Percentiles rank a stretch among this genome's conserved stretches.
Evolutionary conservation across 2,113 vertebrate species (phyloP).

Genomic region (Colaptes auratus): DNA sequence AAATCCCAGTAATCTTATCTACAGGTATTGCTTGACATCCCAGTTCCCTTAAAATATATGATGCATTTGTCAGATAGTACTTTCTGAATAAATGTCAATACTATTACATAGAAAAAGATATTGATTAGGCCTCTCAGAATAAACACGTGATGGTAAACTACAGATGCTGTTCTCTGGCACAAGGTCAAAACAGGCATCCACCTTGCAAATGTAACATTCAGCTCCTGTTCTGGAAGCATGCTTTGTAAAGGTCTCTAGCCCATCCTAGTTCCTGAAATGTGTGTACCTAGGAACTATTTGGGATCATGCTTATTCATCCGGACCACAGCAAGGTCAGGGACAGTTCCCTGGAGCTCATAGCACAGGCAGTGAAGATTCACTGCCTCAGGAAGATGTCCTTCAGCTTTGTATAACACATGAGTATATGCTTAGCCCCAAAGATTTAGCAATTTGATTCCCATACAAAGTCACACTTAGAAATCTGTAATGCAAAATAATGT

Average conservation of each 20-base stretch:
- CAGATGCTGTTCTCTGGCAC: not conserved
- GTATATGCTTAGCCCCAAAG: not conserved
- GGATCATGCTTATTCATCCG: not conserved
- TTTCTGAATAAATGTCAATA: constrained; percentile 14
- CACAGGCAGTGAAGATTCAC: not conserved
- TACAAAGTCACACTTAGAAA: not conserved
- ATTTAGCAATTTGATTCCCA: not conserved
- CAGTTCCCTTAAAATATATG: not conserved
- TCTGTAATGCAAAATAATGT: not conserved
- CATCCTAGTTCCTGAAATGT: not conserved
- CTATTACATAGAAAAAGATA: not conserved
- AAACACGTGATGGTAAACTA: not conserved
- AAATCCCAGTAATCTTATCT: not conserved
- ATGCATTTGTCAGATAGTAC: not conserved
- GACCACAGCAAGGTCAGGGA: not conserved
- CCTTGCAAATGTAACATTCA: not conserved
- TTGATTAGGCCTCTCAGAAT: not conserved
- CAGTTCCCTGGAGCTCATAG: not conserved
- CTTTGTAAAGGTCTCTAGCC: not conserved
- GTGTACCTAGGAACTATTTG: not conserved
- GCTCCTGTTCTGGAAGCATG: not conserved
- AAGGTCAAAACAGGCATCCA: not conserved
- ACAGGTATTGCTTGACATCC: not conserved
- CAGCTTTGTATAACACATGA: not conserved
- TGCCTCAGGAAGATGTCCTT: not conserved